Conservation (phyloP, 2,797 vertebrate genomes). For the Cirrhinus molitorella region DNA sequence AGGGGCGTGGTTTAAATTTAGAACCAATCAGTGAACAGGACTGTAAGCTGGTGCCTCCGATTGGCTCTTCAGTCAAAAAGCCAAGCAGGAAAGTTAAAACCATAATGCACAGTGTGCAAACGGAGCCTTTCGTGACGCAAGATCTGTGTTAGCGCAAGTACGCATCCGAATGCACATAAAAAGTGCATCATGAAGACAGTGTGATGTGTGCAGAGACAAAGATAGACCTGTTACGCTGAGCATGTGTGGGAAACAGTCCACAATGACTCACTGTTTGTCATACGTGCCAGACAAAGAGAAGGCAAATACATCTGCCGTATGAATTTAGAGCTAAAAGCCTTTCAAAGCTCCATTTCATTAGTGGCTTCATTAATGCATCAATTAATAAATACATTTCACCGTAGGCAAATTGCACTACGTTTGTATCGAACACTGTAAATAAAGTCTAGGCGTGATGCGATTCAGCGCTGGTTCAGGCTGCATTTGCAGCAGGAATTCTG, state of each 20-base stretch:
- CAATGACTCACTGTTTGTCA: slow-evolving; percentile 15
- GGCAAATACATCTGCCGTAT: slow-evolving; percentile 1
- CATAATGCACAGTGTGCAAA: slow-evolving; percentile 3
- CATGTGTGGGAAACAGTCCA: slow-evolving; percentile 23
- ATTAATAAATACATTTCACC: slow-evolving; percentile 17
- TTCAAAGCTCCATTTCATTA: slow-evolving; percentile 17
- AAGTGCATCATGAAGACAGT: slow-evolving; percentile 11
- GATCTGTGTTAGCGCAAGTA: slow-evolving; percentile 10
- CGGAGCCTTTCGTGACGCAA: background rate
- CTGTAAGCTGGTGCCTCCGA: slow-evolving; percentile 11
- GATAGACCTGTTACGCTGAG: slow-evolving; percentile 15
- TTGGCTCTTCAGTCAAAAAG: slow-evolving; percentile 11
- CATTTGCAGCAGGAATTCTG: slow-evolving; percentile 60
- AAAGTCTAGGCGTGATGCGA: background rate
- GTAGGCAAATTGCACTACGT: background rate
- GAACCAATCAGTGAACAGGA: slow-evolving; percentile 16
- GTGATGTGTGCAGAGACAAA: slow-evolving; percentile 18
- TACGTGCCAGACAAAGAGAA: slow-evolving; percentile 23
- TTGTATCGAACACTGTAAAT: slow-evolving; percentile 1
- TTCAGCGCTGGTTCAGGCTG: slow-evolving; percentile 8
- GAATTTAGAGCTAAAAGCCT: slow-evolving; percentile 12
- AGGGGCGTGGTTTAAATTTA: slow-evolving; percentile 3
- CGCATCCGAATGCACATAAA: slow-evolving; percentile 30
- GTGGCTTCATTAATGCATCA: background rate
- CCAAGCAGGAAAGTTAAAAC: slow-evolving; percentile 5